Conservation (phyloP, 2,888 invertebrate genomes). For the Tenthredo notha region DNA sequence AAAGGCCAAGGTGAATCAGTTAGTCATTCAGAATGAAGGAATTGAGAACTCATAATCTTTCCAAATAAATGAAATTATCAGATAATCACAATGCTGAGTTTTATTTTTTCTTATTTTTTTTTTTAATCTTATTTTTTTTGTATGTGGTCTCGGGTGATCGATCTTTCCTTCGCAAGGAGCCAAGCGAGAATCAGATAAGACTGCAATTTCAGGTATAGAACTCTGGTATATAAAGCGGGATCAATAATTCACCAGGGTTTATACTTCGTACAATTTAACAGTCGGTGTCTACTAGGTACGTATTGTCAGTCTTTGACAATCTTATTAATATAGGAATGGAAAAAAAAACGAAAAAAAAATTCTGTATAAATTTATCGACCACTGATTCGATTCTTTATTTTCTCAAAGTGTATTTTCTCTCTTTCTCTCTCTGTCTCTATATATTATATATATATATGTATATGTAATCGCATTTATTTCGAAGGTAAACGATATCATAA, state of each 20-base stretch:
- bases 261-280: not conserved
- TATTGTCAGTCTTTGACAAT: not conserved
- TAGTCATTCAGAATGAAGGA: not conserved
- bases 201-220: slow-evolving; percentile 31
- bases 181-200: slow-evolving; percentile 6
- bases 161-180: slow-evolving; percentile 9
- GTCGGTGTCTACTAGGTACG: not conserved
- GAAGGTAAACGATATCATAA: not conserved
- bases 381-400: not conserved
- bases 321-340: not conserved
- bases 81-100: not conserved
- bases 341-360: not conserved
- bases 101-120: not conserved
- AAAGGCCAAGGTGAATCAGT: not conserved
- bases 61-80: not conserved
- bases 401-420: no score
- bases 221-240: slow-evolving; percentile 9
- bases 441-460: no score
- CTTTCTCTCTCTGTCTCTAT: no score
- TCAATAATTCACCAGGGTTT: slow-evolving; percentile 21
- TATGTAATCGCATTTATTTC: not conserved
- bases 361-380: not conserved
- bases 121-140: no score
- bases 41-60: slow-evolving; percentile 14
- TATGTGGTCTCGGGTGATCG: not conserved